Conservation (phyloP, 53 echinoderm and acorn worm species). For the Mesocentrotus franciscanus region DNA sequence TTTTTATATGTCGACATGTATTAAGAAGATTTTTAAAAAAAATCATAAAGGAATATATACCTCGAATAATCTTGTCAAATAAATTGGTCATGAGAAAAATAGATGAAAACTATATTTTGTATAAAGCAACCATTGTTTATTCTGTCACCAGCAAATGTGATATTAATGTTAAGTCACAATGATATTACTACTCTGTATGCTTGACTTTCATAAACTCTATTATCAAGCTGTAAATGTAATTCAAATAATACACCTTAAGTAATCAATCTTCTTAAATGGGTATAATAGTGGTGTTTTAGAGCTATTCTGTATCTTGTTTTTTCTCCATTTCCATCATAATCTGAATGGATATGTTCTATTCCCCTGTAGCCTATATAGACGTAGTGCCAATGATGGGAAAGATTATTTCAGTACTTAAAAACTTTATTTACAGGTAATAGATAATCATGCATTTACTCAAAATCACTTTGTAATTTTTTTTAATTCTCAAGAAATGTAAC, state of each 20-base stretch:
- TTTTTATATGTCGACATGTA: background rate
- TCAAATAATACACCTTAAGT: background rate
- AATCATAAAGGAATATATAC: background rate
- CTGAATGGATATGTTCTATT: background rate
- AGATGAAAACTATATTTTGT: constrained; percentile 16
- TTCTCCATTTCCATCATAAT: background rate
- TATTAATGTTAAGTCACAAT: background rate
- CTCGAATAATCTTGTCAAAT: background rate
- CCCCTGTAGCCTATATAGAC: background rate
- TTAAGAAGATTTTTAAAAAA: background rate
- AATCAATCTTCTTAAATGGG: background rate
- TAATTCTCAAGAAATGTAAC: background rate
- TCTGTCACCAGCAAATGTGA: background rate
- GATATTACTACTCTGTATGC: background rate
- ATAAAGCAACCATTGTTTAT: background rate
- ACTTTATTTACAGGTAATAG: background rate
- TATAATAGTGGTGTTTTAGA: background rate
- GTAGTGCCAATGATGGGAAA: background rate
- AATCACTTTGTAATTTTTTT: background rate
- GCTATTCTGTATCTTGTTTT: background rate
- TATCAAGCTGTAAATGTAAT: background rate
- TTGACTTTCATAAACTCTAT: background rate
- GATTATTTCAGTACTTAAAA: constrained; percentile 4
- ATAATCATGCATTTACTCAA: constrained; percentile 1
- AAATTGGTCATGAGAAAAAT: background rate